phyloP scores from a whole-genome alignment of 2,113 vertebrate species.

The Emberiza fucata region DNA sequence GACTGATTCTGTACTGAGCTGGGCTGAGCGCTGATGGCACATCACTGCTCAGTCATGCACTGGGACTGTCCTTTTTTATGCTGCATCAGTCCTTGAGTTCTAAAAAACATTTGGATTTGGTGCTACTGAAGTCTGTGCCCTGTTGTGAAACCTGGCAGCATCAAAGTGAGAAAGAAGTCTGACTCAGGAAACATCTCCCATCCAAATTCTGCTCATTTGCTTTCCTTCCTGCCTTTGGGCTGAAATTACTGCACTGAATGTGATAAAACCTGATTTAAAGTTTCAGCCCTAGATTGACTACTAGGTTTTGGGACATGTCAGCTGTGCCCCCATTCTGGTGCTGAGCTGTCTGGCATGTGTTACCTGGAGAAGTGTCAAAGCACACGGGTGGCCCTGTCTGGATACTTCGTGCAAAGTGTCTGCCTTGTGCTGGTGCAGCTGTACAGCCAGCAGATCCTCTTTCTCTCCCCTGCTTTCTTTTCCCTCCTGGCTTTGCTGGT shows the following conservation, averaged over 20 bases:
- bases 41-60: fast-evolving
- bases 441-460: background rate
- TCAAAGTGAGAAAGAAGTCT: background rate
- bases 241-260: background rate
- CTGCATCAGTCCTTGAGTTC: background rate
- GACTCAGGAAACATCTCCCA: fast-evolving
- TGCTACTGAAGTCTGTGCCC: background rate
- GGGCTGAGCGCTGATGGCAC: background rate
- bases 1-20: background rate
- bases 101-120: background rate
- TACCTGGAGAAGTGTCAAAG: background rate
- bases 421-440: background rate
- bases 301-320: background rate
- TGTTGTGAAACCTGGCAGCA: background rate
- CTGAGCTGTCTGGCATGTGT: background rate
- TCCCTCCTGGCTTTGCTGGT: background rate
- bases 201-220: background rate
- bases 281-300: background rate
- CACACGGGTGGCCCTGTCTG: background rate
- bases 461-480: background rate
- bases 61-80: background rate
- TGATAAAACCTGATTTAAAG: background rate
- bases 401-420: background rate
- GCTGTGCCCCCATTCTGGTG: background rate
- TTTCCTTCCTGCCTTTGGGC: background rate